Evolutionary conservation across 1,140 invertebrate genomes (phyloP), one percentile per base, ranked within the genome.

Genomic region (Nymphalis io): DNA sequence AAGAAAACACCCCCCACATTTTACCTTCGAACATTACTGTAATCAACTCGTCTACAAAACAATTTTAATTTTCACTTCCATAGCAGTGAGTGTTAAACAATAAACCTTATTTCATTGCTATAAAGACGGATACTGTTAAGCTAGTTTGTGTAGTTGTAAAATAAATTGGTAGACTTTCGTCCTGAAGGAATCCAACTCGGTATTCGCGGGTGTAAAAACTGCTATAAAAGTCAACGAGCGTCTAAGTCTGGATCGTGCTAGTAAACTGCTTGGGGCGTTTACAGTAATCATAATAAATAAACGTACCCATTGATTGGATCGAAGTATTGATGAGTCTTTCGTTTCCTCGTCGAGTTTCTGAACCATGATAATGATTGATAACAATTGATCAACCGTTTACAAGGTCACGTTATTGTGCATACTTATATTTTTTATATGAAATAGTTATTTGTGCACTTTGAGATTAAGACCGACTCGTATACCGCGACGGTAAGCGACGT

Each of bases 141-240:
- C 38, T 70, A 15, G n/a, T 13, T 39, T 66, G 58, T 55, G n/a
- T 0, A 3, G 48, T 40, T 48, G 13, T 21, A 77, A 69, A 53
- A 39, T 70, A 73, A 73, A 11, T 72, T 80, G 71, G 74, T 63
- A 48, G 46, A 58, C 46, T 68, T n/a, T 64, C 53, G 59, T 69
- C 55, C 63, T 65, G 63, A 65, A 48, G 70, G 73, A 79, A 70
- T 68, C 70, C 68, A 75, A 70, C 57, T 68, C 23, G 23, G 61
- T 53, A 73, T 81, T 76, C 67, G 77, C 69, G 75, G 74, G 76
- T 85, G 85, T 86, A 87, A 89, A 89, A 89, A 88, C 81, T 80
- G 74, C 78, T 71, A 82, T 89, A 89, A 89, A 89, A 89, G 74
- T 79, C 80, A 83, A 88, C 81, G 85, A 86, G 80, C 76, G 64